Percentiles rank a stretch among this genome's conserved stretches.
Conservation (phyloP, 1,140 invertebrate genomes). For the Philotrypesis tridentata region DNA sequence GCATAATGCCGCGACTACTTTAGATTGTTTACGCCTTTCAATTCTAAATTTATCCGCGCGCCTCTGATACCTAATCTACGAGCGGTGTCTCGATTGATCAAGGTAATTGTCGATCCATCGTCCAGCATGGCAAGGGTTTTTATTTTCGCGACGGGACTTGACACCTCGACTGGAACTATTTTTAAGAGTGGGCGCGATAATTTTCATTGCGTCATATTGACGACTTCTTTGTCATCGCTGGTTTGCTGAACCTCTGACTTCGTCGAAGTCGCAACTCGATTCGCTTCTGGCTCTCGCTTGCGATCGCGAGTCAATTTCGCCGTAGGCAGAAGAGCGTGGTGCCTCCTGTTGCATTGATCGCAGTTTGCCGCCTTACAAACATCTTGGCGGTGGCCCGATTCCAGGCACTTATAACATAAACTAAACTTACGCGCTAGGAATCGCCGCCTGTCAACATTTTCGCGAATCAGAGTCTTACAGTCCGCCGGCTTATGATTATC, state of each 20-base stretch:
- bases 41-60: neutral
- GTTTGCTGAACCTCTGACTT: neutral
- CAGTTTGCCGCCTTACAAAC: neutral
- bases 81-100: neutral
- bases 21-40: neutral
- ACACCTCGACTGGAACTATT: neutral
- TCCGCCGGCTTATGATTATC: neutral
- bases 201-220: neutral
- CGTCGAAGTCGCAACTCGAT: no score
- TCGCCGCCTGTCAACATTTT: neutral
- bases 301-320: neutral
- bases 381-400: neutral
- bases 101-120: neutral
- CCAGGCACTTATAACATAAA: slow-evolving; percentile 23
- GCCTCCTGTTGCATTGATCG: neutral
- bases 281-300: neutral
- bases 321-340: slow-evolving; percentile 12
- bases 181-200: neutral
- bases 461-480: neutral
- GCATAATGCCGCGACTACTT: neutral
- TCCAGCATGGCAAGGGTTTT: neutral
- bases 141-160: neutral
- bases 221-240: neutral
- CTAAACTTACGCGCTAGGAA: neutral
- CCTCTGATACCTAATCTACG: neutral